phyloP scores from a whole-genome alignment of 1,140 invertebrate genomes.

The Neelides sp. region DNA sequence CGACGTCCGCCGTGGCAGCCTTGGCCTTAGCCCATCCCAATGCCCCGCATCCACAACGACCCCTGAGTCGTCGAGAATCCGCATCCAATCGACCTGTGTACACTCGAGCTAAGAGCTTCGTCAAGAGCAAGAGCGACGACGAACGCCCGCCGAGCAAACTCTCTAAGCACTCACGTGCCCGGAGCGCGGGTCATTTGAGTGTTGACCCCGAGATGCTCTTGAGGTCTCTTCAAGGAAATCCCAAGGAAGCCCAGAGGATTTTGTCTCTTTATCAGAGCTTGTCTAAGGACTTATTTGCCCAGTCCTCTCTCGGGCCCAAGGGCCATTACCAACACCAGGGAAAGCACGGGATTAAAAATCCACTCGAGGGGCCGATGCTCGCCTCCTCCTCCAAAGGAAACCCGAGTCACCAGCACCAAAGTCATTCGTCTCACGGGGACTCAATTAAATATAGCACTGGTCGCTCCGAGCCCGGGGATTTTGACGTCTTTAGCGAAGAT shows the following conservation, averaged over 20 bases:
- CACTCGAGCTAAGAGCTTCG: slow-evolving; percentile 29
- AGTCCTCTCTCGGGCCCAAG: neutral
- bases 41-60: neutral
- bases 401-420: too few species aligned
- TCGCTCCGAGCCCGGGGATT: neutral
- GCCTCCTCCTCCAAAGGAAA: too few species aligned
- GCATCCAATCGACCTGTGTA: slow-evolving; percentile 18
- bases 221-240: slow-evolving; percentile 21
- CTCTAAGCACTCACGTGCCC: slow-evolving; percentile 26
- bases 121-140: slow-evolving; percentile 30
- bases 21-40: neutral
- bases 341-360: neutral
- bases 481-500: slow-evolving; percentile 35
- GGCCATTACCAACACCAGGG: neutral
- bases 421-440: neutral
- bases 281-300: neutral
- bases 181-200: slow-evolving; percentile 26
- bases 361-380: neutral
- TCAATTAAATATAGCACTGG: neutral
- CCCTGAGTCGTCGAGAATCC: neutral
- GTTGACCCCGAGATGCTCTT: slow-evolving; percentile 26
- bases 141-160: slow-evolving; percentile 28
- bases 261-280: slow-evolving; percentile 28
- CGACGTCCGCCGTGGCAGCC: slow-evolving; percentile 24
- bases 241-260: slow-evolving; percentile 29